A percentile compares a stretch with the other conserved stretches of the same genome.
Evolutionary conservation across 1,140 invertebrate species (phyloP).

Genomic region (Oncopodura yosiiana): DNA sequence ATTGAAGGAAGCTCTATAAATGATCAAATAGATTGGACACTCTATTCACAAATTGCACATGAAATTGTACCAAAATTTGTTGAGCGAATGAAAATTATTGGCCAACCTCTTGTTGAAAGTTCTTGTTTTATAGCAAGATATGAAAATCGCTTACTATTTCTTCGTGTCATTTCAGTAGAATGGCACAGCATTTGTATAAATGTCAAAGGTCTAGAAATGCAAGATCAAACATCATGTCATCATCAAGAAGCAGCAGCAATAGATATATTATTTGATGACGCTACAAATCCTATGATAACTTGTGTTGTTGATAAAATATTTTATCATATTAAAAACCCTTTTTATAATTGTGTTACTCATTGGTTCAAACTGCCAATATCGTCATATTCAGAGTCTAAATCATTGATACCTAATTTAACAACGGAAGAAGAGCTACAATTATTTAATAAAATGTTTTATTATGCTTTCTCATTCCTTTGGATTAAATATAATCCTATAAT

Average conservation of each 20-base stretch:
- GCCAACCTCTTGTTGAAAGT: no score
- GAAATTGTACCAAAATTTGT: no score
- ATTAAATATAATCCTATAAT: slow-evolving; percentile 30
- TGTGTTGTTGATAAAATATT: no score
- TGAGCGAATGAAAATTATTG: no score
- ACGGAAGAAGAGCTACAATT: slow-evolving; percentile 9
- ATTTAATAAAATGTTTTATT: slow-evolving; percentile 25
- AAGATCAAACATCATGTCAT: slow-evolving; percentile 35
- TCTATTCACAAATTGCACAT: no score
- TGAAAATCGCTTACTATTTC: slow-evolving; percentile 31
- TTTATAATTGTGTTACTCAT: no score
- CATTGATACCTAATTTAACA: slow-evolving; percentile 9
- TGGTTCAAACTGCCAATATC: slow-evolving; percentile 7
- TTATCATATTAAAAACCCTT: no score
- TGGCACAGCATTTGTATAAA: slow-evolving; percentile 31
- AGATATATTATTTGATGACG: slow-evolving; percentile 25
- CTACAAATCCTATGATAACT: neutral
- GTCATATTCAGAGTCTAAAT: slow-evolving; percentile 31
- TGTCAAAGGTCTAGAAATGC: slow-evolving; percentile 33
- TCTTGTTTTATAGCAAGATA: slow-evolving; percentile 29
- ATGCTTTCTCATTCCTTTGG: slow-evolving; percentile 31
- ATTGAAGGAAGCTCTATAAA: neutral
- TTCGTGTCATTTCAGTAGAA: slow-evolving; percentile 17
- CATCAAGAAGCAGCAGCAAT: slow-evolving; percentile 31
- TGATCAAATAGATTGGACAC: no score